Base-by-base conservation (phyloP, 2,888 invertebrate genomes). In the Nomada fucata region DNA sequence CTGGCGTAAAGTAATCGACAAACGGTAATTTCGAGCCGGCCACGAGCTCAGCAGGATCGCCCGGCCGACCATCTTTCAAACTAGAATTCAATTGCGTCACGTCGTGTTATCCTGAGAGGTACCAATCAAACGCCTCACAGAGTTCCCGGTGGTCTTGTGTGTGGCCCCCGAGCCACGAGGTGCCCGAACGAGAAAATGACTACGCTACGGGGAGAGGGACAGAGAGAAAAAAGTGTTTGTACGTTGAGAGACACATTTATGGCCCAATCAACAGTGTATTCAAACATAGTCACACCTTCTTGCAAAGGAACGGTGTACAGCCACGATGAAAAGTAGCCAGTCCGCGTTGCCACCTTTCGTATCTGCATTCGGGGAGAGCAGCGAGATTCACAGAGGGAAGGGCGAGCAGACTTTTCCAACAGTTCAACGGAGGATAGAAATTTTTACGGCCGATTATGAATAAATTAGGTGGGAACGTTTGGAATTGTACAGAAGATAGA, bases 231-330 rank as follows among this genome's bases (percentile, higher is more conserved):
- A 90, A 87, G 88, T 90, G 87, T 91, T 92, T 91, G 90, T 90
- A 87, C 87, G 88, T 88, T 83, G 89, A 91, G 91, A 92, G 92
- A 93, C 92, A 92, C 93, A 91, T 93, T 93, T 93, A 92, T 93
- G 91, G 90, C 91, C 93, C 93, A 93, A 93, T 93, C 93, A 93
- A 92, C 93, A 91, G 89, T 90, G 92, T 90, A 93, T 93, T 93
- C 93, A 93, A 91, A 91, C 91, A 91, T 89, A 90, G 93, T 93
- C 93, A 91, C 93, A 93, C 93, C 93, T 93, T 91, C 88, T 87
- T 85, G 84, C 82, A 57, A 79, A 76, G 88, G 87, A 76, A 88
- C 82, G 79, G 68, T 29, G 87, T 89, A 89, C 89, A 90, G 90
- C 76, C 87, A 74, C 77, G 73, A 71, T 83, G 87, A 89, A 89